Evolutionary conservation across 2,797 vertebrate species (phyloP), one percentile per base, ranked within the genome.

Genomic region (Harpagifer antarcticus): DNA sequence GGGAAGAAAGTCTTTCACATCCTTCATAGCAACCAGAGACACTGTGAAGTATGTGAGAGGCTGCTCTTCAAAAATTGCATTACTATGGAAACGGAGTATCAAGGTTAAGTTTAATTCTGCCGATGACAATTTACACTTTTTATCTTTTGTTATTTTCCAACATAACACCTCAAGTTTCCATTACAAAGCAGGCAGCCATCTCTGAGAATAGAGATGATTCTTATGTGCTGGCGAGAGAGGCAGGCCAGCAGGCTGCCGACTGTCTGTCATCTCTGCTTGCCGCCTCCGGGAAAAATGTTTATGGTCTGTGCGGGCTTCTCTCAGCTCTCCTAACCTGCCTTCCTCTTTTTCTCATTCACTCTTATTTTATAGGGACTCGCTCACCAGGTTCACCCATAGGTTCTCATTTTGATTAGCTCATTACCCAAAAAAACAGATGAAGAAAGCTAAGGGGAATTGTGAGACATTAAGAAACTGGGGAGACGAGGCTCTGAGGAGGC

Each of bases 241-340:
- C 55, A 55, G 72, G 55, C 58, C 80, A 63, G 71, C 66, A 60
- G 72, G 61, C 79, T 87, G 78, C 76, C 64, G 71, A 27, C 80
- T 76, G 84, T 86, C 86, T 52, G 66, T 91, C 85, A 81, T 64
- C 62, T 74, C 71, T 72, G 72, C 74, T 80, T 60, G 82, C 61
- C 70, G 78, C 84, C 68, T 73, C 66, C 47, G 74, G 68, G 83
- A 86, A 77, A 74, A 77, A 74, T 77, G 81, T 86, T 86, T 86
- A 81, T 74, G 79, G 81, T 85, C 74, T 78, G 54, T 70, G 33
- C 33, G 62, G 64, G 56, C 58, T n/a, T 76, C 76, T 75, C 76
- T 68, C 55, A 33, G 62, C 66, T 79, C 74, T 80, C 81, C 80
- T 74, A 74, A 84, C 70, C 63, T 68, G 70, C 50, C 73, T 63